A percentile compares a stretch with the other conserved stretches of the same genome.
phyloP scores from a whole-genome alignment of 2,113 vertebrate species.

The Notechis scutatus region DNA sequence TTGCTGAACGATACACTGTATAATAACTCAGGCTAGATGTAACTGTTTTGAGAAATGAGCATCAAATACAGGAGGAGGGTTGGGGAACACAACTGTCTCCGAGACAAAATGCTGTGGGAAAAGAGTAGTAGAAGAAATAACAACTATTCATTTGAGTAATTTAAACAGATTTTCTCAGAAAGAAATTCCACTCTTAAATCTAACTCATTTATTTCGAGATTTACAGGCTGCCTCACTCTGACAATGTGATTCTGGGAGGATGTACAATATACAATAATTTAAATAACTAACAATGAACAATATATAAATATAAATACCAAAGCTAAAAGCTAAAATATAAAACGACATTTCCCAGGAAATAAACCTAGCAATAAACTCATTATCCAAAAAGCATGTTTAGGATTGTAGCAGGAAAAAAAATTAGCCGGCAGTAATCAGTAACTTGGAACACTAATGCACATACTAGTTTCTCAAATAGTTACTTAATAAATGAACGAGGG shows the following conservation, averaged over 20 bases:
- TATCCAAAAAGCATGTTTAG: background rate
- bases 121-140: background rate
- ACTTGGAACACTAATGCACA: background rate
- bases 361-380: background rate
- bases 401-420: background rate
- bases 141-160: background rate
- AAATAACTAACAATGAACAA: background rate
- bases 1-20: background rate
- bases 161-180: background rate
- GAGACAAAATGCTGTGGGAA: background rate
- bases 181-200: background rate
- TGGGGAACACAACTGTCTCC: background rate
- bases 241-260: background rate
- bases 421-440: background rate
- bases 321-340: background rate
- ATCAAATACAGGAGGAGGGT: background rate
- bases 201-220: background rate
- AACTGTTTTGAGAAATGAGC: background rate
- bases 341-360: background rate
- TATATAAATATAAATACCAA: background rate
- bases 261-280: background rate
- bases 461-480: background rate
- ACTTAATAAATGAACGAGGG: background rate
- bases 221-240: background rate
- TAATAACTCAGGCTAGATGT: background rate